These are phyloP conservation scores for Bombycilla garrulus DNA, from an alignment of 2,113 vertebrate genomes.

Conservation along the genomic window DNA sequence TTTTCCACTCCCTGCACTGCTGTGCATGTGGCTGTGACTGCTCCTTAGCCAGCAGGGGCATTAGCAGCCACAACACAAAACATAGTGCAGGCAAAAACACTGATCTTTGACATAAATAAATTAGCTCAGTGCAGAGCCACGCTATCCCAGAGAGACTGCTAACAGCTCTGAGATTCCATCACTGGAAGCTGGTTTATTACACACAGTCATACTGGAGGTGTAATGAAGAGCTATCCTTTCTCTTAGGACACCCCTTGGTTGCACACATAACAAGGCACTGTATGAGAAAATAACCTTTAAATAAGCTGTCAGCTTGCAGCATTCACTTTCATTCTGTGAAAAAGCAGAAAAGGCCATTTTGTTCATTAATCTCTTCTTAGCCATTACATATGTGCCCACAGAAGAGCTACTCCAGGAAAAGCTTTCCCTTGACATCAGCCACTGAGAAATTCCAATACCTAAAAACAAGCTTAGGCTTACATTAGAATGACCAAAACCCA, in stretches of 20 bases:
- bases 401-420: neutral
- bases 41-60: neutral
- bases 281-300: neutral
- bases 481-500: neutral
- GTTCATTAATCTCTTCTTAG: neutral
- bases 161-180: neutral
- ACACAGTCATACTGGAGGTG: neutral
- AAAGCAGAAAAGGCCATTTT: neutral
- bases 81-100: neutral
- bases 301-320: neutral
- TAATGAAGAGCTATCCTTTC: neutral
- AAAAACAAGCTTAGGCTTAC: neutral
- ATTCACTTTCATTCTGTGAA: neutral
- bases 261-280: neutral
- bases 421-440: neutral
- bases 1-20: neutral
- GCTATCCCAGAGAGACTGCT: neutral
- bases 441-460: neutral
- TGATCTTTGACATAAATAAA: neutral
- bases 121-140: neutral
- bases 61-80: neutral
- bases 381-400: neutral
- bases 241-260: neutral
- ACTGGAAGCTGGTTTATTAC: neutral
- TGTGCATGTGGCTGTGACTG: neutral